Base-by-base conservation (phyloP, 2,888 invertebrate species). In the Dinocampus coccinellae region DNA sequence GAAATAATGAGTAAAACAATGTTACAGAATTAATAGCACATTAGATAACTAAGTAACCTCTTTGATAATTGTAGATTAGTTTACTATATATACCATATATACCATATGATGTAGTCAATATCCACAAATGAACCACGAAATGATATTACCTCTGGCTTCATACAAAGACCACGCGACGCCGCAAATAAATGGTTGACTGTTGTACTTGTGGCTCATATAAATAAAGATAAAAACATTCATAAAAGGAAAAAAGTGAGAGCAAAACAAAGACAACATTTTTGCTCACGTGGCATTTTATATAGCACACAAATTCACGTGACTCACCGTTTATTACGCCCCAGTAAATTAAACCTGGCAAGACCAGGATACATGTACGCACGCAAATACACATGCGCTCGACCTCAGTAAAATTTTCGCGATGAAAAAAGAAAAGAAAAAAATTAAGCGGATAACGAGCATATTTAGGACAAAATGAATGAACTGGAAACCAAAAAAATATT, bases 261-360 rank as follows among this genome's bases (percentile, higher is more conserved):
- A 16, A 70, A 22, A 39, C 13, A 64, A 33, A 26, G 29, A 57
- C 26, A 63, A 24, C 7, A 63, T 6, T 39, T 24, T 55, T 29
- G 39, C 26, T 52, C 20, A 52, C 16, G 11, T 29, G 22, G 34
- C 36, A 22, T 63, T 69, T 70, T 39, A 57, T 57, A 61, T 58
- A 24, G 68, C 34, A 4, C 33, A 53, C 69, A 39, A 24, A 47
- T 58, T 70, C 34, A 63, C 64, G 64, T 70, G 42, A 29, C 47
- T 42, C 24, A 42, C 13, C 53, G 61, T 70, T 70, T 70, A 70
- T 70, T 70, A 70, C 70, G 66, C 65, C 53, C 58, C 61, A 65
- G 61, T 66, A 58, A 70, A 70, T 70, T 70, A 70, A 70, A 24
- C 47, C 65, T 39, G 61, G 66, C 60, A 70, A 70, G 66, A 58